Conservation (phyloP, 2,113 vertebrate species). For the Odocoileus virginianus region DNA sequence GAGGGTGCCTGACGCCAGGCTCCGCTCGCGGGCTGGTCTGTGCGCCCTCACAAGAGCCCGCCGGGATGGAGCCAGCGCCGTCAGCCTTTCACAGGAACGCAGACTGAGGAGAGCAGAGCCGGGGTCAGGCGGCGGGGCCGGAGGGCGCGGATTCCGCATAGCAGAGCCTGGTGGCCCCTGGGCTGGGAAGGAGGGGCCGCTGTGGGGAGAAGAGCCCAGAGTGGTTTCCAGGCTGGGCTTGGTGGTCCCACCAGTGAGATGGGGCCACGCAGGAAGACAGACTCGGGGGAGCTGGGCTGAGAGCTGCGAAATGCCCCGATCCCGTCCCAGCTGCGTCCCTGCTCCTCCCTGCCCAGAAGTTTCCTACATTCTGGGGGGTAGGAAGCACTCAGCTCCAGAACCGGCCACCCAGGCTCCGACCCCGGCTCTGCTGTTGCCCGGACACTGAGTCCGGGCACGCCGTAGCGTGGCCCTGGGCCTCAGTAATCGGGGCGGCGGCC, state of each 20-base stretch:
- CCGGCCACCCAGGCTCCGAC: too few relatives aligned
- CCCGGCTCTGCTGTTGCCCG: background rate
- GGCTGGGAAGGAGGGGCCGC: rapidly evolving
- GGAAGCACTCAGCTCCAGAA: too few relatives aligned
- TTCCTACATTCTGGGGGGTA: background rate
- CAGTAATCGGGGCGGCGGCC: rapidly evolving
- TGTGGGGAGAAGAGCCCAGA: too few relatives aligned
- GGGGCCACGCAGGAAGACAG: rapidly evolving
- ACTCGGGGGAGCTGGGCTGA: rapidly evolving
- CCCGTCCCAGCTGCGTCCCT: rapidly evolving
- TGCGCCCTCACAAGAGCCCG: rapidly evolving
- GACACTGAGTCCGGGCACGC: rapidly evolving
- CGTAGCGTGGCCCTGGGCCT: rapidly evolving
- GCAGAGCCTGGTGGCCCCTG: rapidly evolving
- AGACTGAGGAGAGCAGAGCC: rapidly evolving
- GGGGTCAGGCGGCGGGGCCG: rapidly evolving
- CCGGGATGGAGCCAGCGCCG: rapidly evolving
- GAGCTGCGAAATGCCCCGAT: background rate
- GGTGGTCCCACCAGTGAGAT: rapidly evolving
- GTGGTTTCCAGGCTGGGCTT: rapidly evolving
- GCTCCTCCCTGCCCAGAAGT: rapidly evolving
- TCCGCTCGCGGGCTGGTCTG: rapidly evolving
- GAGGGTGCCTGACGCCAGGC: background rate
- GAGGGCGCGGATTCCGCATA: rapidly evolving
- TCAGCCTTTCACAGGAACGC: rapidly evolving